Percentiles rank a stretch among this genome's conserved stretches.
Conservation (phyloP, 1,140 invertebrate genomes). For the Diorhabda carinulata region DNA sequence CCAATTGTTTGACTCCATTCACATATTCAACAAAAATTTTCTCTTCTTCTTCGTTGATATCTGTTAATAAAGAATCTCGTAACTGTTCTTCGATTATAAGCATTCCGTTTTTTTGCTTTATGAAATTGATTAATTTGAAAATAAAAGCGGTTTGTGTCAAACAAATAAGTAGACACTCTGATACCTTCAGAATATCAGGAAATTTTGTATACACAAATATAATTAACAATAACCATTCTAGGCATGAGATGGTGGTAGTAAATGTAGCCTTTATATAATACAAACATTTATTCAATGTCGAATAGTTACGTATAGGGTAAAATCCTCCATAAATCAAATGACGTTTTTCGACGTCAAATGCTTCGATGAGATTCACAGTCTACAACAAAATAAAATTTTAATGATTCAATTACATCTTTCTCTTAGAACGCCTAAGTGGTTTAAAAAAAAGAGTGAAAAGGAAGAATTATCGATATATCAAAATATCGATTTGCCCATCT, state of each 20-base stretch:
- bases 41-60: slow-evolving; percentile 10
- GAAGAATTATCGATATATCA: too few species aligned
- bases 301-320: not conserved
- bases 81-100: slow-evolving; percentile 17
- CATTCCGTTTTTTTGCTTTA: slow-evolving; percentile 5
- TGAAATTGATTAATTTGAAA: slow-evolving; percentile 19
- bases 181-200: slow-evolving; percentile 16
- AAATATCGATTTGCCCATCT: too few species aligned
- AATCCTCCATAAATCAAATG: not conserved
- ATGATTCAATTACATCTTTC: not conserved
- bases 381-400: slow-evolving; percentile 4
- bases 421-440: too few species aligned
- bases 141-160: slow-evolving; percentile 21
- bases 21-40: slow-evolving; percentile 13
- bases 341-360: not conserved
- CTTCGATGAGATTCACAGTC: not conserved
- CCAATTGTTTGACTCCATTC: slow-evolving; percentile 1
- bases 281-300: not conserved
- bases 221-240: slow-evolving; percentile 1
- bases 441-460: too few species aligned
- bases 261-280: not conserved
- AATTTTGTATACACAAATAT: not conserved
- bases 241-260: not conserved
- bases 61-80: slow-evolving; percentile 13
- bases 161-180: slow-evolving; percentile 14